Percentiles rank a stretch among this genome's conserved stretches.
phyloP scores from a whole-genome alignment of 2,797 vertebrate genomes.

The Epinephelus coioides region DNA sequence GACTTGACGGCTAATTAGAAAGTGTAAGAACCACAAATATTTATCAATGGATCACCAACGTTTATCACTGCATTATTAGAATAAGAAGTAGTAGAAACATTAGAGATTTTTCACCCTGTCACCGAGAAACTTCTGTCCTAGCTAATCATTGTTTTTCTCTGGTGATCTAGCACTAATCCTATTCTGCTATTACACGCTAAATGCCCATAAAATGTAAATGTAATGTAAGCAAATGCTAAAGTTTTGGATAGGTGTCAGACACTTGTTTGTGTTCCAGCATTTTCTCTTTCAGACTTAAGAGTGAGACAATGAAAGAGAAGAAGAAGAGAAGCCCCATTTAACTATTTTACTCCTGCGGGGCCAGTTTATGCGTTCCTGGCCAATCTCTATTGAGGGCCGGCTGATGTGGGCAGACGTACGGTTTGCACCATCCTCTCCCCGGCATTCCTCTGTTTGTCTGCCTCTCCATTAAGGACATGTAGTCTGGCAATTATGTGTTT shows the following conservation, averaged over 20 bases:
- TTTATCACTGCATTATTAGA: not conserved
- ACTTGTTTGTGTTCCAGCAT: conserved; percentile 57
- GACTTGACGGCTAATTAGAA: not conserved
- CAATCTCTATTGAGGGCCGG: conserved; percentile 77
- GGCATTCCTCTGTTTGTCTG: conserved; percentile 79
- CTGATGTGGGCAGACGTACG: conserved; percentile 78
- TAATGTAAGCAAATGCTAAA: conserved; percentile 41
- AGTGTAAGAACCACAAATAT: not conserved
- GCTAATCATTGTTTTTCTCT: not conserved
- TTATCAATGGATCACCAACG: not conserved
- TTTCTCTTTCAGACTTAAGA: conserved; percentile 70
- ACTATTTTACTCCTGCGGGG: conserved; percentile 72
- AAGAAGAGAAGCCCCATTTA: conserved; percentile 72
- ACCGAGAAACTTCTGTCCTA: not conserved
- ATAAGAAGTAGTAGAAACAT: too few species aligned
- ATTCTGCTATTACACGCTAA: not conserved
- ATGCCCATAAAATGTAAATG: conserved; percentile 22
- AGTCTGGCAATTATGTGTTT: conserved; percentile 69
- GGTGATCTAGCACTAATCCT: not conserved
- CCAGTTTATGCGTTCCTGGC: conserved; percentile 79
- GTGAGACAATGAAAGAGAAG: conserved; percentile 63
- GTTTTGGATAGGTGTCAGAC: conserved; percentile 43
- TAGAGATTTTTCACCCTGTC: not conserved
- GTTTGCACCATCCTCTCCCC: conserved; percentile 63
- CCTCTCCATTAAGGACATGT: conserved; percentile 74